These are phyloP conservation scores for Potorous gilbertii DNA, from an alignment of 2,797 vertebrate genomes.

Conservation along the genomic window DNA sequence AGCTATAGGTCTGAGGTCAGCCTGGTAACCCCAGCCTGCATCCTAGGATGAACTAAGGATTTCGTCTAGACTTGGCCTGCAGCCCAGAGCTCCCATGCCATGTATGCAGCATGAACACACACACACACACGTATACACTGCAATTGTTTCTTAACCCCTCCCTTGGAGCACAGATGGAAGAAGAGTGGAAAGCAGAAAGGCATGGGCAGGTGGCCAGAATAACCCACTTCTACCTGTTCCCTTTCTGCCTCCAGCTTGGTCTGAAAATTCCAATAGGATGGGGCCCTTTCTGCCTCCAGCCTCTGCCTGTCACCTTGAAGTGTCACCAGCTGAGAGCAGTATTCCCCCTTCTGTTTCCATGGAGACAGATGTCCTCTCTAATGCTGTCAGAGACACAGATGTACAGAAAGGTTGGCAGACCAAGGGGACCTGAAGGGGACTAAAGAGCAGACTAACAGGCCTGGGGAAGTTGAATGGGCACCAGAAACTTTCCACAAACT, in stretches of 20 bases:
- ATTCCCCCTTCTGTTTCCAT: constrained; percentile 70
- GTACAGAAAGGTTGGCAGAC: not conserved
- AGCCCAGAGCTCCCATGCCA: not conserved
- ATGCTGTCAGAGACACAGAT: not conserved
- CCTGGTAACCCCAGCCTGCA: not conserved
- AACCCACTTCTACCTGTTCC: not conserved
- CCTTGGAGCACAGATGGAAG: not conserved
- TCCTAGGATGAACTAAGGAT: not conserved
- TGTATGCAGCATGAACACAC: not conserved
- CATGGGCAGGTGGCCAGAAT: not conserved
- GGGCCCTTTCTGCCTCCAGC: not conserved
- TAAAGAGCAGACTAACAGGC: not conserved
- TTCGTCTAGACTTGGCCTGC: not conserved
- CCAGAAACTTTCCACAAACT: not conserved
- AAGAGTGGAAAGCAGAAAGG: not conserved
- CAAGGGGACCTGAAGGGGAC: not conserved
- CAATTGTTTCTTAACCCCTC: not conserved
- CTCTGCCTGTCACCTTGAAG: constrained; percentile 44
- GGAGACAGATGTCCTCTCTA: constrained; percentile 70
- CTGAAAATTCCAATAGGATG: not conserved
- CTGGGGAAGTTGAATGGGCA: not conserved
- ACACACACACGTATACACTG: not conserved
- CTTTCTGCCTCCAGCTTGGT: not conserved
- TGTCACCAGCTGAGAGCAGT: constrained; percentile 49
- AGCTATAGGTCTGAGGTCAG: not conserved